phyloP scores from a whole-genome alignment of 2,797 vertebrate genomes.

The Glyptemys insculpta region DNA sequence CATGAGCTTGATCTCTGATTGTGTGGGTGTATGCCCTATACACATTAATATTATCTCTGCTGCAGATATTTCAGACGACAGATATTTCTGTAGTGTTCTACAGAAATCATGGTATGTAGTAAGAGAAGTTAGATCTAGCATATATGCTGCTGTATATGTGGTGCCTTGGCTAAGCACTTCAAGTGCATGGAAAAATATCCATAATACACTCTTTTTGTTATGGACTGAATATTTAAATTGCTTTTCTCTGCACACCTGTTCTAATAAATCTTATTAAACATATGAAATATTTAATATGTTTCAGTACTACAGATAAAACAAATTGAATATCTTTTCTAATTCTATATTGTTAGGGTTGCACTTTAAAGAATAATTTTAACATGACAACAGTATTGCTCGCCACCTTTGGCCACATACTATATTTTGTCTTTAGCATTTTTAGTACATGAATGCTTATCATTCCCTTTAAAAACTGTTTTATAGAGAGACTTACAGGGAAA shows the following conservation, averaged over 20 bases:
- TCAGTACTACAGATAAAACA: neutral
- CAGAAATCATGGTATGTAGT: neutral
- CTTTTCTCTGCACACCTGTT: constrained; percentile 25
- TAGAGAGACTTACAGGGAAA: neutral
- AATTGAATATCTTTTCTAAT: constrained; percentile 1
- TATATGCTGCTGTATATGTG: neutral
- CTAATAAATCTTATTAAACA: constrained; percentile 2
- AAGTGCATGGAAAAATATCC: neutral
- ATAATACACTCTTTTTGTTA: constrained; percentile 22
- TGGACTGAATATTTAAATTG: neutral
- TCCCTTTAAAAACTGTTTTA: neutral
- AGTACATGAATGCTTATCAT: neutral
- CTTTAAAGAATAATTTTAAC: neutral
- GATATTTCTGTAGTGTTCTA: neutral
- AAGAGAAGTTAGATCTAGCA: neutral
- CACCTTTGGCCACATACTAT: neutral
- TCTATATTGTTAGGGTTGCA: neutral
- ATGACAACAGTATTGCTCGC: neutral
- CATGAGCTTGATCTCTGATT: neutral
- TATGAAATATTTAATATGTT: neutral
- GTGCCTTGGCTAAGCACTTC: constrained; percentile 30
- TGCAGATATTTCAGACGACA: neutral
- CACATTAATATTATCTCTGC: neutral
- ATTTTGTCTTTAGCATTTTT: neutral
- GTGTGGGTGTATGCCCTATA: neutral